Percentiles rank a stretch among this genome's conserved stretches.
phyloP scores from a whole-genome alignment of 2,888 invertebrate species.

The Hybos culiciformis region DNA sequence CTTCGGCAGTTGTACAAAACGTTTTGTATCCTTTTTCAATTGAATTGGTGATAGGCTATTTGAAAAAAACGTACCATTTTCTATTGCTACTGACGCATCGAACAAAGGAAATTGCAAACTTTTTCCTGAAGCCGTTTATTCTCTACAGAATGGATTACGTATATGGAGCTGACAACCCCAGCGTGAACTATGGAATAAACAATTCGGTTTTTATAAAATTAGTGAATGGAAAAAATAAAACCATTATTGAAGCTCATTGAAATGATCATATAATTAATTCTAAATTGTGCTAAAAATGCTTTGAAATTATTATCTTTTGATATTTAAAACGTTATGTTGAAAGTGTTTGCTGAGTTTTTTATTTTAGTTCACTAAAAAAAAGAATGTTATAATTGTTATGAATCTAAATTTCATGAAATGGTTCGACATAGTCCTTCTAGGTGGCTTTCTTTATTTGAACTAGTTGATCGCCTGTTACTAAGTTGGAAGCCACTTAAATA shows the following conservation, averaged over 20 bases:
- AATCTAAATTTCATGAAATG: not conserved
- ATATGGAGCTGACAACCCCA: slow-evolving; percentile 7
- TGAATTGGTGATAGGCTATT: not conserved
- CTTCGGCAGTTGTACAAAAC: not conserved
- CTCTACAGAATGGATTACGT: not conserved
- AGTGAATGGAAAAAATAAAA: not conserved
- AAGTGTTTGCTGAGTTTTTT: not conserved
- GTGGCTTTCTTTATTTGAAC: slow-evolving; percentile 1
- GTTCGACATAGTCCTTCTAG: not conserved
- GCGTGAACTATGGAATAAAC: slow-evolving; percentile 7
- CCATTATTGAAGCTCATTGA: not conserved
- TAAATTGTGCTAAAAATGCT: not conserved
- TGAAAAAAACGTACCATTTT: not conserved
- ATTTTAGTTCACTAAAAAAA: not conserved
- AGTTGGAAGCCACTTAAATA: not conserved
- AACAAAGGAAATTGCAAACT: not conserved
- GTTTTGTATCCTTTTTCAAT: not conserved
- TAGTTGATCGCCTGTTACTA: not conserved
- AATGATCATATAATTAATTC: not conserved
- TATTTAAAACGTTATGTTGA: not conserved
- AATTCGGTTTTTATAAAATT: slow-evolving; percentile 6
- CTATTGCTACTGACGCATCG: not conserved
- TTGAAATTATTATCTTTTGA: not conserved
- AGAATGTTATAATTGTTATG: not conserved
- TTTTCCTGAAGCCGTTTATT: not conserved